phyloP scores from a whole-genome alignment of 2,797 vertebrate species.

The Rhynchotus rufescens region DNA sequence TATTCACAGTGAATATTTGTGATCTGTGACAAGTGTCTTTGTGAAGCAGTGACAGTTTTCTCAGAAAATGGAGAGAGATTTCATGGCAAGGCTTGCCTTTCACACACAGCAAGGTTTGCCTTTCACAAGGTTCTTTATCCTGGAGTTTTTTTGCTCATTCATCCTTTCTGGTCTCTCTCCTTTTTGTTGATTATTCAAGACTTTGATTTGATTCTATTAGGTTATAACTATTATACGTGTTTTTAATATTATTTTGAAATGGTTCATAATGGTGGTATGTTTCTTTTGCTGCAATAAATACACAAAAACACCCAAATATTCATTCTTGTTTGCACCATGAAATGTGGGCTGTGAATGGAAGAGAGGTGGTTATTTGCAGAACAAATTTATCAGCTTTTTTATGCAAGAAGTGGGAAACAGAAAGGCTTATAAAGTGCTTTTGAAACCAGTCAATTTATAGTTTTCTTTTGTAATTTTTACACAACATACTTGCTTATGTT shows the following conservation, averaged over 20 bases:
- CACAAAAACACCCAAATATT: not conserved
- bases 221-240: not conserved
- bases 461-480: not conserved
- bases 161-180: not conserved
- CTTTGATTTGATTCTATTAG: not conserved
- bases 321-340: not conserved
- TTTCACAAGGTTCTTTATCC: accelerated
- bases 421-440: not conserved
- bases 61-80: not conserved
- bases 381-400: not conserved
- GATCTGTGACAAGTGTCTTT: not conserved
- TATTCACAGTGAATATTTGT: not conserved
- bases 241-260: not conserved
- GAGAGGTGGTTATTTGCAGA: not conserved
- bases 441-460: not conserved
- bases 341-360: not conserved
- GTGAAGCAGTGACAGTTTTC: not conserved
- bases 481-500: not conserved
- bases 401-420: not conserved
- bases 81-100: accelerated
- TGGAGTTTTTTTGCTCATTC: not conserved
- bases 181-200: not conserved
- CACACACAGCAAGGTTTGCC: accelerated
- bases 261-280: not conserved
- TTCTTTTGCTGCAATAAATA: not conserved